These are phyloP conservation scores for Gymnothorax reevesii DNA, from an alignment of 2,797 vertebrate genomes.

Conservation along the genomic window DNA sequence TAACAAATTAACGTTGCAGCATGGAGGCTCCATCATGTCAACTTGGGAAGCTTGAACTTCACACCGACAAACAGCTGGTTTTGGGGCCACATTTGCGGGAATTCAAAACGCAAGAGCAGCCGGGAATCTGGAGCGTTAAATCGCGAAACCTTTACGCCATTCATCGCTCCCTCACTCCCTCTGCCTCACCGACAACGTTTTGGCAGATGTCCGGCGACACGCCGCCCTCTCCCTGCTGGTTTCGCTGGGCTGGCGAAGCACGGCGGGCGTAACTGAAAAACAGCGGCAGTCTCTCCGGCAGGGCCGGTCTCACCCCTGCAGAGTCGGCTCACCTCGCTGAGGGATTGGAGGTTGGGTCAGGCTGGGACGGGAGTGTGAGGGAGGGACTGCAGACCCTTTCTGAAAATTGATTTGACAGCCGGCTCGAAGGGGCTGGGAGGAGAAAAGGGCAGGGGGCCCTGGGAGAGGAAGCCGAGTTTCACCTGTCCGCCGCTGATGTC, in stretches of 20 bases:
- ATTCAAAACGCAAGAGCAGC: background rate
- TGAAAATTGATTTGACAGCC: background rate
- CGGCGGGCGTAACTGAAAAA: slow-evolving; percentile 62
- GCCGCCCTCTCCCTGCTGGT: slow-evolving; percentile 45
- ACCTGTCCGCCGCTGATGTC: background rate
- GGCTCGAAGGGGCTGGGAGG: background rate
- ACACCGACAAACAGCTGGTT: background rate
- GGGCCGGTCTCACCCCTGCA: slow-evolving; percentile 21
- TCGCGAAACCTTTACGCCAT: slow-evolving; percentile 49
- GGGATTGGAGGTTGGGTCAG: background rate
- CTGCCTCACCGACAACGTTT: slow-evolving; percentile 50
- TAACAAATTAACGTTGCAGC: background rate
- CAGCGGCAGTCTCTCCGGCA: slow-evolving; percentile 46
- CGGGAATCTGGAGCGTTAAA: slow-evolving; percentile 53
- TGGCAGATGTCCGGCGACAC: slow-evolving; percentile 56
- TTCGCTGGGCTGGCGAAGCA: slow-evolving; percentile 62
- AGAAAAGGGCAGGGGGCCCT: background rate
- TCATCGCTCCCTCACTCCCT: slow-evolving; percentile 55
- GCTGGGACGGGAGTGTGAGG: background rate
- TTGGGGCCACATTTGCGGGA: background rate
- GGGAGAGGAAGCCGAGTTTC: background rate
- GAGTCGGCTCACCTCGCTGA: background rate
- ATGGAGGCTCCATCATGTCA: background rate
- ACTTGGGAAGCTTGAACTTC: background rate
- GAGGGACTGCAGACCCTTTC: background rate